phyloP scores from a whole-genome alignment of 2,888 invertebrate species.

The Elaeidobius kamerunicus region DNA sequence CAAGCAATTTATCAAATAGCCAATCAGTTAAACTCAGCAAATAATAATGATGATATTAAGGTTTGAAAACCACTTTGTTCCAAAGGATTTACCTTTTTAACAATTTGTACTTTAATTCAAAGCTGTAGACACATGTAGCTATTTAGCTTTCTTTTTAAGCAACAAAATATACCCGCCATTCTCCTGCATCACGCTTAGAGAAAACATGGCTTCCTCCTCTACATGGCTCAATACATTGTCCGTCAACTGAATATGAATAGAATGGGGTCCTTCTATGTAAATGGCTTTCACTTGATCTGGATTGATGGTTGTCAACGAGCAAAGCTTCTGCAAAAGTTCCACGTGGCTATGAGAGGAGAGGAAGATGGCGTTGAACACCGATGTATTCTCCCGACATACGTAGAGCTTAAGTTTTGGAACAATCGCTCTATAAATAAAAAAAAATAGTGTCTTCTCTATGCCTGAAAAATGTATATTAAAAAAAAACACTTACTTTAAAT shows the following conservation, averaged over 20 bases:
- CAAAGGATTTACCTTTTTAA: not conserved
- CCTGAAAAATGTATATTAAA: not conserved
- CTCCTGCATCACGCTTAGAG: constrained; percentile 55
- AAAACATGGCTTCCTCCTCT: constrained; percentile 73
- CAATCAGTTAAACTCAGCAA: too few species aligned
- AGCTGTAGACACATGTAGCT: too few species aligned
- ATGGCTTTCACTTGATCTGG: constrained; percentile 54
- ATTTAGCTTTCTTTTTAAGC: constrained; percentile 47
- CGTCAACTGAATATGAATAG: constrained; percentile 78
- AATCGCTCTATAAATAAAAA: constrained; percentile 54
- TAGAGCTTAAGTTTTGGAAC: constrained; percentile 81
- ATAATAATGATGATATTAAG: too few species aligned
- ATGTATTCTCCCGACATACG: constrained; percentile 66
- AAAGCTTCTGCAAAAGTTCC: constrained; percentile 66
- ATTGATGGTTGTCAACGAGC: constrained; percentile 55
- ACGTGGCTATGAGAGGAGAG: constrained; percentile 63
- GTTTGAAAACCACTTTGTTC: not conserved
- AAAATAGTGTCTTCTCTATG: not conserved
- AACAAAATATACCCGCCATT: constrained; percentile 49
- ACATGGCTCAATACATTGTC: constrained; percentile 84
- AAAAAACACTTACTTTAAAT: constrained; percentile 77
- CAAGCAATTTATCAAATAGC: too few species aligned
- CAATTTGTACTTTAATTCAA: too few species aligned
- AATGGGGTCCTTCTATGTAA: constrained; percentile 78
- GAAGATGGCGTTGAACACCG: constrained; percentile 78